Base-by-base conservation (phyloP, 2,113 vertebrate genomes). In the zebrafish (Danio rerio) region DNA sequence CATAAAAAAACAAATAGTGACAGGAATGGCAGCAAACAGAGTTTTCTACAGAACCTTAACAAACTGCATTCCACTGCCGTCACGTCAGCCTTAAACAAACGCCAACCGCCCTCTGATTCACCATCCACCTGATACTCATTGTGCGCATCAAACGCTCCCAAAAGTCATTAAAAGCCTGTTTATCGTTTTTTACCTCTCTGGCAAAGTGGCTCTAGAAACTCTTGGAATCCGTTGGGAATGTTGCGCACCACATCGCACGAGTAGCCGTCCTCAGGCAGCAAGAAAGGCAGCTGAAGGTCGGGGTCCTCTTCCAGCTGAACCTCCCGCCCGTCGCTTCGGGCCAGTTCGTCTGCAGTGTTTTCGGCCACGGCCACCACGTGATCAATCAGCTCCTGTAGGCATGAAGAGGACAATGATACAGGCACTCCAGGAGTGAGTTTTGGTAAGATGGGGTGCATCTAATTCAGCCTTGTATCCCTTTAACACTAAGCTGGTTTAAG, bases 191-290 rank as follows among this genome's bases (percentile, higher is more conserved):
- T 72, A 98, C 98, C 97, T 95, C 98, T 95, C 93, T 99, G 98
- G 89, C 97, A 97, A 53, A 99, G 93, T 0, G 98, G 98, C 18
- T 99, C 97, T 81, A 99, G 92, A 89, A 99, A 99, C 88, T 99
- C 98, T 88, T 99, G 97, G 83, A 99, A 95, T 62, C 98, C 98
- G 47, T 94, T 98, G 70, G 98, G 98, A 69, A 99, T 92, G 88
- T 96, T 97, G 84, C 97, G 94, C 89, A 99, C 97, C 31, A 98
- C 97, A 16, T 99, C 98, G 0, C 98, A 99, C 20, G 98, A 98
- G 91, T 99, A 99, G 56, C 98, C 98, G 43, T 99, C 98, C 91
- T 99, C 98, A 0, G 98, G 98, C 73, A 99, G 88, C 40, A 99
- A 95, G 90, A 99, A 99, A 70, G 98, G 98, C n/a, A 99, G 93